Base-by-base conservation (phyloP, 2,113 vertebrate genomes). In the Anthoscopus minutus region DNA sequence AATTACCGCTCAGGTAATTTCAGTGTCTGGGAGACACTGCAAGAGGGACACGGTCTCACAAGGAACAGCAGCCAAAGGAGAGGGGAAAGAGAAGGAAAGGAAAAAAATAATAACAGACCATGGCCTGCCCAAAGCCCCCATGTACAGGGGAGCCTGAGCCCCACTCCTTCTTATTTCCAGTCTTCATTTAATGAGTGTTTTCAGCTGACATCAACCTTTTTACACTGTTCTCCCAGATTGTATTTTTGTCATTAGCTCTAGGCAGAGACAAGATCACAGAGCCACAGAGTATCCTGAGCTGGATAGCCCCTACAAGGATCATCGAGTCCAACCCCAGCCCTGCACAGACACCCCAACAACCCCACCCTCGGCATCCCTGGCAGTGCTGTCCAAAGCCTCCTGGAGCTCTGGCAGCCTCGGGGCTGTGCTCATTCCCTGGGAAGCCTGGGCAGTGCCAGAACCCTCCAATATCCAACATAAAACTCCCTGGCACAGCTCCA, bases 341-440 rank as follows among this genome's bases (percentile, higher is more conserved):
- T n/a, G 56, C 73, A 6, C 64, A 61, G 11, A 14, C 47, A 3
- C 13, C n/a, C 40, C 48, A 56, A 8, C 35, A 30, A 22, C 1
- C 40, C 40, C 82, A 35, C 15, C 50, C 30, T 11, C 60, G 0
- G 42, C 42, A 57, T 3, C 35, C 24, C 60, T 35, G 19, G 22
- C 5, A 50, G 24, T 0, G 1, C 1, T 42, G 31, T 4, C 56
- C 56, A 25, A 71, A 50, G 0, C 0, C 38, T 37, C 67, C 47
- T 17, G 33, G 35, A 66, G 70, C 82, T 66, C 51, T 30, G 51
- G 38, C 31, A 65, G 47, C 38, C 38, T 42, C 9, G 9, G 23
- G n/a, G 58, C 69, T 0, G 4, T 64, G 47, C 16, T 57, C 67
- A 6, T n/a, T 51, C 80, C 66, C 65, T 42, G 79, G 54, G 35